These are phyloP conservation scores for Adineta ricciae DNA, from an alignment of 2,888 invertebrate species.

Conservation along the genomic window DNA sequence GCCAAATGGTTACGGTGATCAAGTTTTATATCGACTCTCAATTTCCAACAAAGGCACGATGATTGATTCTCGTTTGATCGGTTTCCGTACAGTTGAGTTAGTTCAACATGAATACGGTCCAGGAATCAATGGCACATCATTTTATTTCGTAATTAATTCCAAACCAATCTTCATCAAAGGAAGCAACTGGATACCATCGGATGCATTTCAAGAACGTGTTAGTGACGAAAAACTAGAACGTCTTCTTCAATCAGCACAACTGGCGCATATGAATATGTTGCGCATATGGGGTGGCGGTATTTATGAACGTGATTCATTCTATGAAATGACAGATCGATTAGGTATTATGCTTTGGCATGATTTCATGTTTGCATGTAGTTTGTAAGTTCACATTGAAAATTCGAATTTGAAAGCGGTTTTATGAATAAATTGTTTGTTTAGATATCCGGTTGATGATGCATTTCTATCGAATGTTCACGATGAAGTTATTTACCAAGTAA, in stretches of 20 bases:
- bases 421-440: not conserved
- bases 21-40: constrained; percentile 59
- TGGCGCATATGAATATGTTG: constrained; percentile 78
- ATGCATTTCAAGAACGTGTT: constrained; percentile 68
- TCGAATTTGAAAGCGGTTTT: not conserved
- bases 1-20: constrained; percentile 64
- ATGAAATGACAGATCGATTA: constrained; percentile 68
- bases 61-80: constrained; percentile 52
- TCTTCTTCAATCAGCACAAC: constrained; percentile 58
- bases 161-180: constrained; percentile 82
- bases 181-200: constrained; percentile 80
- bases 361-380: constrained; percentile 85
- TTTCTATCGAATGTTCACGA: constrained; percentile 64
- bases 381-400: constrained; percentile 45
- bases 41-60: not conserved
- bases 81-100: constrained; percentile 70
- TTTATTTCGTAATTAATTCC: constrained; percentile 75
- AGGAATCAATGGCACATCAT: constrained; percentile 56
- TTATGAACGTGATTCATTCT: constrained; percentile 65
- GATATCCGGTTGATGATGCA: constrained; percentile 66
- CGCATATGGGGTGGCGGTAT: constrained; percentile 89
- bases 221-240: constrained; percentile 55
- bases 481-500: constrained; percentile 58
- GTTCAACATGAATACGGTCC: constrained; percentile 58
- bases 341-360: constrained; percentile 95